Percentiles rank a stretch among this genome's conserved stretches.
Evolutionary conservation across 2,888 invertebrate genomes (phyloP).

Genomic region (Autographa gamma): DNA sequence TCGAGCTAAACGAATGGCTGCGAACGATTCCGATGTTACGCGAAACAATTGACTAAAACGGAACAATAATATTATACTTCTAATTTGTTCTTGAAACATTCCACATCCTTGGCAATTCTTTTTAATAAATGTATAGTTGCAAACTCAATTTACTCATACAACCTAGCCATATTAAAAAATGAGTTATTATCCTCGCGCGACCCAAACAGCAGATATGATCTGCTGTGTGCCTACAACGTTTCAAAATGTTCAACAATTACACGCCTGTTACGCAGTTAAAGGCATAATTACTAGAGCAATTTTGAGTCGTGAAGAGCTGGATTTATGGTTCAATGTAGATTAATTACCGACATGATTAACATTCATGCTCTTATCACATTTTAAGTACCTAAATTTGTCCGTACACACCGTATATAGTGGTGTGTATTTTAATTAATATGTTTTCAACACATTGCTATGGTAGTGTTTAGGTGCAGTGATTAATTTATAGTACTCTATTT

Average conservation of each 20-base stretch:
- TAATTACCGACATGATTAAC: slow-evolving; percentile 35
- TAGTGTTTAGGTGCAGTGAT: neutral
- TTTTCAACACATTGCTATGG: neutral
- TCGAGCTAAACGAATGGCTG: neutral
- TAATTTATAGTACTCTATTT: too few relatives aligned
- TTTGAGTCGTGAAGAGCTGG: slow-evolving; percentile 37
- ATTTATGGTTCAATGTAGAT: slow-evolving; percentile 46
- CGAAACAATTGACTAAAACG: neutral
- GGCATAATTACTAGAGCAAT: slow-evolving; percentile 39
- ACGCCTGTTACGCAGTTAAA: slow-evolving; percentile 19
- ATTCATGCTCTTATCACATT: neutral
- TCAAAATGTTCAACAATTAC: slow-evolving; percentile 6
- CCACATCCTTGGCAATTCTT: too few relatives aligned
- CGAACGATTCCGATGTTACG: neutral
- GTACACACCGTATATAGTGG: neutral
- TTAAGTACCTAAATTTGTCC: neutral
- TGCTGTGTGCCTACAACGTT: neutral
- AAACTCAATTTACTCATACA: too few relatives aligned
- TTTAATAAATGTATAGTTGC: too few relatives aligned
- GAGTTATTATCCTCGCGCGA: neutral
- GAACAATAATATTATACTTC: too few relatives aligned
- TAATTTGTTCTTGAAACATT: too few relatives aligned
- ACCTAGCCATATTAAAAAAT: too few relatives aligned
- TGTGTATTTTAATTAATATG: too few relatives aligned
- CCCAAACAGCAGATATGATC: neutral